A percentile compares a stretch with the other conserved stretches of the same genome.
Conservation (phyloP, 2,797 vertebrate genomes). For the Pyrrhura leucotis region DNA sequence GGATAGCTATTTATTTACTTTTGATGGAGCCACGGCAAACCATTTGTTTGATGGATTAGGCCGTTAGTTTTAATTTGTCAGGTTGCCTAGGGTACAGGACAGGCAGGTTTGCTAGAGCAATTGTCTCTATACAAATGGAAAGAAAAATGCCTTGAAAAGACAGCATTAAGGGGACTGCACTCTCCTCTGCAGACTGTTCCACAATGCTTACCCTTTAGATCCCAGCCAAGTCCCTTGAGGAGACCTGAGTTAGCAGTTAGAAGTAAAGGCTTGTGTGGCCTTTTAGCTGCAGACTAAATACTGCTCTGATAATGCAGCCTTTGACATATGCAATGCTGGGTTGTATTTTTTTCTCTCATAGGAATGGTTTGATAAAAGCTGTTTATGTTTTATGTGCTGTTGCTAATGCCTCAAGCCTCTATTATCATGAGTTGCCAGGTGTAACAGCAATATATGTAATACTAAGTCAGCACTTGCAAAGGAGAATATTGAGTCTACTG, state of each 20-base stretch:
- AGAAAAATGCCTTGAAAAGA: conserved; percentile 48
- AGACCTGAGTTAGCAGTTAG: conserved; percentile 3
- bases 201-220: conserved; percentile 53
- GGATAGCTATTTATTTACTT: conserved; percentile 52
- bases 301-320: neutral
- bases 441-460: neutral
- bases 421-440: neutral
- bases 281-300: conserved; percentile 18
- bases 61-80: conserved; percentile 66
- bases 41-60: conserved; percentile 71
- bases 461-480: neutral
- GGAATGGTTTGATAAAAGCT: neutral
- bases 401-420: neutral
- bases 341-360: fast-evolving
- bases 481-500: neutral
- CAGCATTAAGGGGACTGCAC: conserved; percentile 10
- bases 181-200: neutral
- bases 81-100: conserved; percentile 65
- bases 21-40: conserved; percentile 20
- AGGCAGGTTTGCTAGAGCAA: conserved; percentile 58
- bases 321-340: neutral
- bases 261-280: conserved; percentile 7
- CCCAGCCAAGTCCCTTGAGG: neutral
- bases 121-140: conserved; percentile 51
- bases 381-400: neutral